Evolutionary conservation across 2,113 vertebrate genomes (phyloP), one percentile per base, ranked within the genome.

Genomic region (Neogale vison): DNA sequence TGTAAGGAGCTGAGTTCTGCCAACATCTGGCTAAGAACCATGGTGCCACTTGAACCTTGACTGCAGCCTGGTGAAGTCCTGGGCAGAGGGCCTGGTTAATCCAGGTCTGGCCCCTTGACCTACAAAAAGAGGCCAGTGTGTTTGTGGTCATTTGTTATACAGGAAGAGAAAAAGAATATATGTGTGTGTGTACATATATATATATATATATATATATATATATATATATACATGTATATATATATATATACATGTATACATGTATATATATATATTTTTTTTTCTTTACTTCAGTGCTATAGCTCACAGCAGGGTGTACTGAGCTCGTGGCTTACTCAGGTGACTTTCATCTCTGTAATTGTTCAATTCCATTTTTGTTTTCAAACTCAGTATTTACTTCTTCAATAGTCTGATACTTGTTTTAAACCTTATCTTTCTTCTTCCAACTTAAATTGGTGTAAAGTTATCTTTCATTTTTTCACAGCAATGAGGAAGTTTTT

Each of bases 271-370:
- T 36, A 52, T 52, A 52, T 52, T 7, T 39, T 20, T 13, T 8
- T 55, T 47, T 77, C 24, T 7, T 74, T 63, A 81, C 26, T 17
- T 8, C 69, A 15, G 4, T 17, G 2, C 1, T 47, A 1, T 18
- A 5, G 21, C 31, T 52, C 31, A 31, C 23, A 0, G 15, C 10
- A 67, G 17, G 13, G 17, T 52, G 6, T 26, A 23, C 52, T n/a
- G 1, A 69, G 18, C 6, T 29, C 17, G 36, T 2, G 45, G 7
- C 26, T 45, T 26, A 26, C 6, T 39, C 29, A 3, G 4, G 1
- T 45, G 77, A 17, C 17, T 82, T 87, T 47, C 20, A 71, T 52
- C 67, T 52, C 52, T 50, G 23, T 65, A 39, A 47, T 31, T 8
- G 34, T 74, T 69, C 13, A 50, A 34, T 59, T 71, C 18, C 39